Conservation (phyloP, 1,140 invertebrate species). For the Diprion similis region DNA sequence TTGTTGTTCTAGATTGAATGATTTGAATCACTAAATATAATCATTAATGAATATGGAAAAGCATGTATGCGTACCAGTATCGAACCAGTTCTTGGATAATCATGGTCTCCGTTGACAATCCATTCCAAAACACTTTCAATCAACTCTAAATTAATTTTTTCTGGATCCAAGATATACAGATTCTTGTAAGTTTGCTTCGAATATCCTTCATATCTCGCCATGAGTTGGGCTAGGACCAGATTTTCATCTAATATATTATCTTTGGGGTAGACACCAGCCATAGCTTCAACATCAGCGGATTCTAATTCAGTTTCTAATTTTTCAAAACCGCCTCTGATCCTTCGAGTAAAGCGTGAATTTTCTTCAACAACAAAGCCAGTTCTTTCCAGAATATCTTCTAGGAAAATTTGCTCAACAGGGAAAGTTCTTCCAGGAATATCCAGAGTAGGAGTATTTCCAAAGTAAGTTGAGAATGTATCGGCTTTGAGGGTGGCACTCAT, state of each 20-base stretch:
- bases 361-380: slow-evolving; percentile 76
- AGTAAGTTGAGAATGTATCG: slow-evolving; percentile 80
- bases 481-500: slow-evolving; percentile 91
- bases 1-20: slow-evolving; percentile 2
- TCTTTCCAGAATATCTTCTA: slow-evolving; percentile 78
- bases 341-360: slow-evolving; percentile 71
- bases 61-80: slow-evolving; percentile 64
- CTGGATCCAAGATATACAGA: slow-evolving; percentile 79
- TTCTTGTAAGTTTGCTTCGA: slow-evolving; percentile 73
- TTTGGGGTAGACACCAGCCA: slow-evolving; percentile 61
- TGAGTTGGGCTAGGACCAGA: slow-evolving; percentile 69
- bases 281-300: slow-evolving; percentile 65
- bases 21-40: slow-evolving; percentile 12
- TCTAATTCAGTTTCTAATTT: slow-evolving; percentile 67
- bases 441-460: slow-evolving; percentile 72
- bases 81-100: slow-evolving; percentile 76
- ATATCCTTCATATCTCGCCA: slow-evolving; percentile 66
- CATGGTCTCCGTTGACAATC: slow-evolving; percentile 71
- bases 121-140: slow-evolving; percentile 74
- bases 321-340: slow-evolving; percentile 65
- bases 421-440: slow-evolving; percentile 82
- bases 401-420: slow-evolving; percentile 80
- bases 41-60: neutral
- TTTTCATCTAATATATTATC: slow-evolving; percentile 72
- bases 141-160: slow-evolving; percentile 81